phyloP scores from a whole-genome alignment of 2,113 vertebrate genomes.

The Myanophis thanlyinensis region DNA sequence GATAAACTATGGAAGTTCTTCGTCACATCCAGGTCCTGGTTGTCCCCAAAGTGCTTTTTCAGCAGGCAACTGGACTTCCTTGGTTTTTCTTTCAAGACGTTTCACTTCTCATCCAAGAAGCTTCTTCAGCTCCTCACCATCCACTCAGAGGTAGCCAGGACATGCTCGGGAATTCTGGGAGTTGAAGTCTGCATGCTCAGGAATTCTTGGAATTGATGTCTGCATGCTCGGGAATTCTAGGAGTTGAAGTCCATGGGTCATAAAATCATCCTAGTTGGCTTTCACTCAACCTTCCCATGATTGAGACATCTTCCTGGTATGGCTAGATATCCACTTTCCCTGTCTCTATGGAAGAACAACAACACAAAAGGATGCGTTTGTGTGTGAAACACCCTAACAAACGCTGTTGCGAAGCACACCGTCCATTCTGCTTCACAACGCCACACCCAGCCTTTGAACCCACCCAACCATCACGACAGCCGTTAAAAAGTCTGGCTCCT shows the following conservation, averaged over 20 bases:
- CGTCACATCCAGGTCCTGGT: too few species aligned
- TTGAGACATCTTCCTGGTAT: background rate
- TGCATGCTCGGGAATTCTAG: background rate
- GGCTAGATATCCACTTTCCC: background rate
- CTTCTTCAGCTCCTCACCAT: too few species aligned
- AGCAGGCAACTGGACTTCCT: too few species aligned
- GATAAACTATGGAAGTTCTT: background rate
- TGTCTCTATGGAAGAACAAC: background rate
- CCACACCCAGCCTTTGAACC: constrained; percentile 5
- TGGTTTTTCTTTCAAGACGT: too few species aligned
- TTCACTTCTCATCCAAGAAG: too few species aligned
- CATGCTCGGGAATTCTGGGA: too few species aligned
- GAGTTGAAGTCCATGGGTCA: background rate
- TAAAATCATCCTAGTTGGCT: background rate
- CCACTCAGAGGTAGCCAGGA: background rate
- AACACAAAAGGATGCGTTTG: background rate
- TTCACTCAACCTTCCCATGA: background rate
- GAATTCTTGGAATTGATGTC: too few species aligned
- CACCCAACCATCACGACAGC: background rate
- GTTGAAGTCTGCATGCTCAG: too few species aligned
- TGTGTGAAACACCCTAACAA: constrained; percentile 3
- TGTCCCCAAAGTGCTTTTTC: too few species aligned
- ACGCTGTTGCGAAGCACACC: background rate
- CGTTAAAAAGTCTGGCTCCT: background rate
- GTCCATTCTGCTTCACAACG: background rate